Base-by-base conservation (phyloP, 2,113 vertebrate species). In the Calypte anna region DNA sequence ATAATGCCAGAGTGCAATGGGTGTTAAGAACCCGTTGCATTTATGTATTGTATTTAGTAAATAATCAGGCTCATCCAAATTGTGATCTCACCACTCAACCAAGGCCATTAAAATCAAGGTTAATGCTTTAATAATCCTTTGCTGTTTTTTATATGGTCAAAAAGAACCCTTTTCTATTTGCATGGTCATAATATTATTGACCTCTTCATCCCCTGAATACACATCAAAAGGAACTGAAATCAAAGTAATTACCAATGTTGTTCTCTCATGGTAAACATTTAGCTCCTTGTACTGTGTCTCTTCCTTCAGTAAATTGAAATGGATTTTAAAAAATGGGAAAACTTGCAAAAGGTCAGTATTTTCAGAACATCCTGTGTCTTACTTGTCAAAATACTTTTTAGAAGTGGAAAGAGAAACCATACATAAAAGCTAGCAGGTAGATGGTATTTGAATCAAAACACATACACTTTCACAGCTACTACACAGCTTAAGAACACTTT, bases 1-100 rank as follows among this genome's bases (percentile, higher is more conserved):
- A 99, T 99, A 99, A 99, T 99, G 98, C 98, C 98, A 98, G 98
- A 98, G 98, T 98, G 99, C 98, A 97, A 98, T 98, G 98, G 98
- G 98, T 98, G 98, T 98, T 98, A 98, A 99, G 98, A 99, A 98
- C 98, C 98, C 98, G 97, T 96, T 98, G 98, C 98, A 98, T 98
- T 98, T 98, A 98, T 99, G 98, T 98, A 98, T 99, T 99, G 98
- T 98, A 98, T 98, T 98, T 98, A 98, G 98, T 98, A 98, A 98
- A 98, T 98, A 98, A 99, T 99, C 98, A 98, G 98, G 97, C 98
- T 98, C 98, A 98, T 98, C 98, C 98, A 98, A 98, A 98, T 98
- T 98, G 98, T 98, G 98, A 98, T 98, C 98, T 98, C 98, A 98
- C 98, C 97, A 98, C 98, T 98, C 98, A 98, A 98, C 98, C 98